Evolutionary conservation across 2,113 vertebrate species (phyloP).

Genomic region (Pelusios castaneus): DNA sequence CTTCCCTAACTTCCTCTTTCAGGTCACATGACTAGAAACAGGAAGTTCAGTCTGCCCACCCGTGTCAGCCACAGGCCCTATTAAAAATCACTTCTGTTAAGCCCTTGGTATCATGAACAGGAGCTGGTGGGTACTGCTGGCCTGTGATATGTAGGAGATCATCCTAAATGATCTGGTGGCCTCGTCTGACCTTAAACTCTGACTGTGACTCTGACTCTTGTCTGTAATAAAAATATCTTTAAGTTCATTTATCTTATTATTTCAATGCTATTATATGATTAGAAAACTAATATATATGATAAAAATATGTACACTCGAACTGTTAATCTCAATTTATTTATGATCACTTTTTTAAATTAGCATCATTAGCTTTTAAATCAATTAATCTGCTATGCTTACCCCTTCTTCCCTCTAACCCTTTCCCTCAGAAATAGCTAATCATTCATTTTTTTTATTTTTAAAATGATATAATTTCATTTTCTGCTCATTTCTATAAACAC

Average conservation of each 20-base stretch:
- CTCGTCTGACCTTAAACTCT: no score
- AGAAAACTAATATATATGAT: not conserved
- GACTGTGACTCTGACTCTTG: not conserved
- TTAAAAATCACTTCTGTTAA: no score
- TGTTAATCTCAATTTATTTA: not conserved
- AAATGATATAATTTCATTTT: not conserved
- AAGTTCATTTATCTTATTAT: not conserved
- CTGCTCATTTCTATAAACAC: not conserved
- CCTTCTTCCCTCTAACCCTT: not conserved
- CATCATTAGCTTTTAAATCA: not conserved
- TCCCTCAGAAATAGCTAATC: not conserved
- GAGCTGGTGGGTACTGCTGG: no score
- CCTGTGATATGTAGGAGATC: no score
- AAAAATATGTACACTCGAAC: not conserved
- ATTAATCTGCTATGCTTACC: not conserved
- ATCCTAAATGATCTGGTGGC: no score
- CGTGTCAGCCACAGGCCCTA: no score
- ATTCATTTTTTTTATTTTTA: not conserved
- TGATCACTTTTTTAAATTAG: not conserved
- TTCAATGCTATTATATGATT: not conserved
- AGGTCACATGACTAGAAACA: no score
- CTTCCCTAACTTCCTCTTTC: no score
- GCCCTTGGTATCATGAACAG: no score
- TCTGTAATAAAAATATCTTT: not conserved
- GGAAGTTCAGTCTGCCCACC: no score